Evolutionary conservation across 2,113 vertebrate genomes (phyloP), one percentile per base, ranked within the genome.

Genomic region (Rattus rattus): DNA sequence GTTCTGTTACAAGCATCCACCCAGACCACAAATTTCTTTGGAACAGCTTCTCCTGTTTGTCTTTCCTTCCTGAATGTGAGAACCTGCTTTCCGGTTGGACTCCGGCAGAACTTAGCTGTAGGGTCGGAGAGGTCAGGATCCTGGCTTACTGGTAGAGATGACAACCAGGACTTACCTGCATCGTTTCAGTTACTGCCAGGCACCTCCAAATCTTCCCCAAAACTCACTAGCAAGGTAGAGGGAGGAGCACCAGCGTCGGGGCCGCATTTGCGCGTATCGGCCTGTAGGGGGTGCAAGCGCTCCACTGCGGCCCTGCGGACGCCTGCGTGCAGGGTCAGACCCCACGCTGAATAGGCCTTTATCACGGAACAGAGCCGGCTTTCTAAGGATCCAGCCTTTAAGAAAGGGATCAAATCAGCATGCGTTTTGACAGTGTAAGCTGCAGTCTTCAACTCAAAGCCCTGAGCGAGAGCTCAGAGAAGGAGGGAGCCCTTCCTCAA

Each of bases 261-360:
- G 30, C 14, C 9, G 94, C 83, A 96, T 61, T 97, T 98, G 88
- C 77, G 33, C 96, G 88, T 1, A 63, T 69, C 5, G 77, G 98
- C 96, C 99, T 99, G 99, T 98, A 99, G 99, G 99, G 99, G 99
- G 99, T 98, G 99, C 99, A 99, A 98, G 99, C 98, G 99, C 98
- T 99, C 99, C 99, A 99, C 98, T 98, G 98, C 98, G 96, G 54
- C 30, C 52, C 2, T 2, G 69, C 54, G 0, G 28, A n/a, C 16
- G 56, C 8, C 36, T 2, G 83, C 4, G 79, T 43, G 94, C 39
- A 43, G 3, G 93, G 94, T 52, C 83, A 56, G 97, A 63, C 76
- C 95, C 49, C 39, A 11, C 93, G 22, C 4, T 76, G 86, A 77
- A 75, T 1, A 43, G 96, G 93, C 96, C 94, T 97, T 88, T 94